Evolutionary conservation across 2,113 vertebrate genomes (phyloP), one percentile per base, ranked within the genome.

Genomic region (Phoxinus phoxinus): DNA sequence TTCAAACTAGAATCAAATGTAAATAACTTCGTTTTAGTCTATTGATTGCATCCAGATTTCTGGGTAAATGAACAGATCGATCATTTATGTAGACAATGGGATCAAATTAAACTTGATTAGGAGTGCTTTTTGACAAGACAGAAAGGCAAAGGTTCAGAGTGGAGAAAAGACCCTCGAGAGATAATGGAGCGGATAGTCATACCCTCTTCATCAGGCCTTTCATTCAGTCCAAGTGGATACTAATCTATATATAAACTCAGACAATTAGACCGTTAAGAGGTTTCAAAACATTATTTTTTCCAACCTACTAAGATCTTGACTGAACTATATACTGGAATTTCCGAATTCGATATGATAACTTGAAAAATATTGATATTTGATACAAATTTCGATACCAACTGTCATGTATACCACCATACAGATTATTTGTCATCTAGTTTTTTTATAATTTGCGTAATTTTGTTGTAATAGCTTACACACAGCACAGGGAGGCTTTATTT

Each of bases 101-200:
- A 59, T 72, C 61, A 73, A 85, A 80, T 80, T 53, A 71, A 58
- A 80, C 63, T 80, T 79, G 75, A 85, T 85, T 72, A 72, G 12
- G 17, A 72, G 65, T 8, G 9, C 76, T n/a, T 80, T 63, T 79
- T 51, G 13, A 72, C 30, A 46, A 27, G 41, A 81, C 59, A 48
- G 37, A 63, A 81, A 67, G 61, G 41, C 41, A 81, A 67, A 67
- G 17, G 46, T 32, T 81, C 11, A 69, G 10, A 48, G 10, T 21
- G 61, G 27, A 69, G 44, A 35, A 67, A 65, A 81, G 5, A 51
- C 61, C 63, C 79, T 81, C 11, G 19, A 67, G 74, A 69, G 75
- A 69, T n/a, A 56, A 23, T 71, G n/a, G 41, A 77, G 41, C 53
- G 6, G 56, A 67, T 27, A 69, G 51, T 12, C 63, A 72, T 37